phyloP scores from a whole-genome alignment of 1,140 invertebrate species.

The Caenorhabditis inopinata region DNA sequence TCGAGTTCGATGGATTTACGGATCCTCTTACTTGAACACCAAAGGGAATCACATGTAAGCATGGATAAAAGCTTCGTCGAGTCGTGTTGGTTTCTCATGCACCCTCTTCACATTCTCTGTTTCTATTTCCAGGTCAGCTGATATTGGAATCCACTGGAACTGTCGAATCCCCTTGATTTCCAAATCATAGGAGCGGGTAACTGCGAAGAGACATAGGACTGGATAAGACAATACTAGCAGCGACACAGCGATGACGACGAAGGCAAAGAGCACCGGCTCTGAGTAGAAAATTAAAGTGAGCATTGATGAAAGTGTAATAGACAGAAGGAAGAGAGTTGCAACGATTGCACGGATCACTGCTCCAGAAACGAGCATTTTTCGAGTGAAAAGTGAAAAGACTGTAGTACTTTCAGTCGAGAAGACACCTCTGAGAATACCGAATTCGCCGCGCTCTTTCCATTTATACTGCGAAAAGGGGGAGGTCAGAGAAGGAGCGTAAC shows the following conservation, averaged over 20 bases:
- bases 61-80: constrained; percentile 14
- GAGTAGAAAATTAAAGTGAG: neutral
- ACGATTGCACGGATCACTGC: neutral
- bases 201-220: neutral
- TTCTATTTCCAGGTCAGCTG: neutral
- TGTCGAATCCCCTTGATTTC: neutral
- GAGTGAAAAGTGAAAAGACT: neutral
- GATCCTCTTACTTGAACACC: too few relatives aligned
- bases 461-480: constrained; percentile 24
- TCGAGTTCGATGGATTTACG: too few relatives aligned
- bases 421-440: neutral
- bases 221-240: neutral
- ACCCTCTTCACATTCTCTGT: neutral
- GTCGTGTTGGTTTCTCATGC: neutral
- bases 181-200: neutral
- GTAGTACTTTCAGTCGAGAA: neutral
- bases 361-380: neutral
- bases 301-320: neutral
- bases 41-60: constrained; percentile 8
- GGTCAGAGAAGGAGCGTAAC: neutral
- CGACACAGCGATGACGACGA: neutral
- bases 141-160: neutral
- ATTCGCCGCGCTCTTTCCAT: neutral
- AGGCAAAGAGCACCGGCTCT: neutral
- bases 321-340: neutral